A percentile compares a stretch with the other conserved stretches of the same genome.
phyloP scores from a whole-genome alignment of 2,888 invertebrate genomes.

The Papilio elwesi region DNA sequence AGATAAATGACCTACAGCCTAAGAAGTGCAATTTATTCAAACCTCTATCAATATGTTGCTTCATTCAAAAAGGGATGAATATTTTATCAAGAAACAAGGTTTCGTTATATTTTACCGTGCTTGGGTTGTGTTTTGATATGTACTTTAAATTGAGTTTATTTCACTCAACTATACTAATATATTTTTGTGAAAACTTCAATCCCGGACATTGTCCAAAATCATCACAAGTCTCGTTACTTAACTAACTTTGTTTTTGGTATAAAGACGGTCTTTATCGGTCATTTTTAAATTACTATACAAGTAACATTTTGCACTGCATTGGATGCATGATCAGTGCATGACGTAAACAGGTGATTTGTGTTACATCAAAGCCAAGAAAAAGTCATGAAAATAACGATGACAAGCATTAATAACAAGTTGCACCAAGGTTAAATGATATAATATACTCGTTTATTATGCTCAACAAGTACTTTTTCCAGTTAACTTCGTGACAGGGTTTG shows the following conservation, averaged over 20 bases:
- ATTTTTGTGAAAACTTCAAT: too few relatives aligned
- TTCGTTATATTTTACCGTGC: neutral
- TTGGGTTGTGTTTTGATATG: neutral
- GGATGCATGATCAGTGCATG: neutral
- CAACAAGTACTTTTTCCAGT: neutral
- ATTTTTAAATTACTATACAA: too few relatives aligned
- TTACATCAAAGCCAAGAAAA: neutral
- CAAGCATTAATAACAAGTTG: neutral
- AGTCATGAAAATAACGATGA: neutral
- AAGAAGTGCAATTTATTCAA: neutral
- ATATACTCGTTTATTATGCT: neutral
- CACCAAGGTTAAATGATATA: conserved; percentile 1
- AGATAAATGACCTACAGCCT: neutral
- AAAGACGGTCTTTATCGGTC: too few relatives aligned
- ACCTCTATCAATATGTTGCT: neutral
- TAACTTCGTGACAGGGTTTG: neutral
- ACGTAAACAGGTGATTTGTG: neutral
- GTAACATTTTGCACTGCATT: neutral
- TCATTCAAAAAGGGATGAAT: neutral
- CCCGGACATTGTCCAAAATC: too few relatives aligned
- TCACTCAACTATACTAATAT: too few relatives aligned
- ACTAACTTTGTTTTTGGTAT: too few relatives aligned
- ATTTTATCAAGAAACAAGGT: neutral
- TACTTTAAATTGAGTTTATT: too few relatives aligned
- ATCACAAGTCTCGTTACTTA: too few relatives aligned